Evolutionary conservation across 1,140 invertebrate species (phyloP), one percentile per base, ranked within the genome.

Genomic region (Micrasema longulum): DNA sequence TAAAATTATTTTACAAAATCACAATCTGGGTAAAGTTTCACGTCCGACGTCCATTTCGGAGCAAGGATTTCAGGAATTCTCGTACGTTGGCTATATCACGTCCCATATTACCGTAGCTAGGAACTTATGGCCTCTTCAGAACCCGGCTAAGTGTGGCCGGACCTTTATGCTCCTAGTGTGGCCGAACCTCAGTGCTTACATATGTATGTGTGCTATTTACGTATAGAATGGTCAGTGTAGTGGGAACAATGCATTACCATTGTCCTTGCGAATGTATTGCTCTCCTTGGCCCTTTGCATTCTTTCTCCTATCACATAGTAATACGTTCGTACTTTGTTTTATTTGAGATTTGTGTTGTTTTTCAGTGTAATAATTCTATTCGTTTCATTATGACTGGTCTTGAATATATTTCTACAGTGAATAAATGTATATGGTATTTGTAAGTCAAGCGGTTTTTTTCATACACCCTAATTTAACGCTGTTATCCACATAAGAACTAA

Each of bases 71-170:
- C 26, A 31, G 26, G 26, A 31, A 31, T 31, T 31, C 26, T 31
- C 7, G 26, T 31, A 4, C 26, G 26, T 7, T 45, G 68, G 31
- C 67, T 71, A 71, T 75, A 75, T 75, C 69, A 75, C 69, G 69
- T 71, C 50, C 70, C 55, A 52, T 71, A 75, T 71, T 75, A 65
- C 69, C 62, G 65, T 60, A 60, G 66, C 65, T 41, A 63, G 69
- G 43, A 63, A 72, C 65, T 75, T 75, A 75, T 69, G 65, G 64
- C 55, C 65, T 45, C 69, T 68, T 48, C 45, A 69, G 26, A 26
- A 12, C 57, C 60, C 68, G 18, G 14, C 38, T 47, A 26, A 47
- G 60, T 47, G 41, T 45, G 43, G 26, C 11, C 26, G 43, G 60
- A 64, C 60, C 43, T 31, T 47, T 45, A 23, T 47, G 9, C 55